Evolutionary conservation across 2,888 invertebrate genomes (phyloP).

Genomic region (Subacronicta megacephala): DNA sequence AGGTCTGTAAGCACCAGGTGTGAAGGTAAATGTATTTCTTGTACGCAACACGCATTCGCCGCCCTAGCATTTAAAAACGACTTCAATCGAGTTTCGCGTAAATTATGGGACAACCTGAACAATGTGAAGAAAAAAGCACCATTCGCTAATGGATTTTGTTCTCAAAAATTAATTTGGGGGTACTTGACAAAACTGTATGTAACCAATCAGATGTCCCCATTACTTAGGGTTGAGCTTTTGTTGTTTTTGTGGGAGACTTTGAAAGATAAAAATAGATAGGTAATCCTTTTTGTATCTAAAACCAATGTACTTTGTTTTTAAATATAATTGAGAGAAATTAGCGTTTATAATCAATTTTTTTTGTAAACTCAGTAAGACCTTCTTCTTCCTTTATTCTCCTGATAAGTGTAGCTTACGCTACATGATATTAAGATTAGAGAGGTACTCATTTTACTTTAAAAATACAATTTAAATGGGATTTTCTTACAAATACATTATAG

Average conservation of each 20-base stretch:
- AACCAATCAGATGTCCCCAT: slow-evolving; percentile 80
- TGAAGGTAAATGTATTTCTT: slow-evolving; percentile 16
- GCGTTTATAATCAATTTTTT: no score
- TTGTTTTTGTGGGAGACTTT: slow-evolving; percentile 59
- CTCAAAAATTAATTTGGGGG: slow-evolving; percentile 88
- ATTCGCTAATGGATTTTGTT: slow-evolving; percentile 89
- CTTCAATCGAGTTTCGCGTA: slow-evolving; percentile 86
- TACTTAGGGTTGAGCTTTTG: slow-evolving; percentile 57
- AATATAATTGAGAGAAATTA: background rate
- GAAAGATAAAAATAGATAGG: slow-evolving; percentile 22
- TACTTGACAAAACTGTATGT: slow-evolving; percentile 85
- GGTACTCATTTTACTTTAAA: no score
- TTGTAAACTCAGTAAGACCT: no score
- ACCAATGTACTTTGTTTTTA: slow-evolving; percentile 3
- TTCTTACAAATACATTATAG: no score
- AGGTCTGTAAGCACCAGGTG: slow-evolving; percentile 11
- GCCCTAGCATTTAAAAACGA: slow-evolving; percentile 86
- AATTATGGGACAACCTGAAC: slow-evolving; percentile 88
- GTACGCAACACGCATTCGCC: slow-evolving; percentile 73
- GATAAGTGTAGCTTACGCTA: no score
- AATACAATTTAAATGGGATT: no score
- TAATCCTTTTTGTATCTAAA: slow-evolving; percentile 11
- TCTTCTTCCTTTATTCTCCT: no score
- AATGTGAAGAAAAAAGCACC: slow-evolving; percentile 81
- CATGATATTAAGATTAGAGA: no score